Conservation (phyloP, 2,888 invertebrate species). For the Heliconius aoede region DNA sequence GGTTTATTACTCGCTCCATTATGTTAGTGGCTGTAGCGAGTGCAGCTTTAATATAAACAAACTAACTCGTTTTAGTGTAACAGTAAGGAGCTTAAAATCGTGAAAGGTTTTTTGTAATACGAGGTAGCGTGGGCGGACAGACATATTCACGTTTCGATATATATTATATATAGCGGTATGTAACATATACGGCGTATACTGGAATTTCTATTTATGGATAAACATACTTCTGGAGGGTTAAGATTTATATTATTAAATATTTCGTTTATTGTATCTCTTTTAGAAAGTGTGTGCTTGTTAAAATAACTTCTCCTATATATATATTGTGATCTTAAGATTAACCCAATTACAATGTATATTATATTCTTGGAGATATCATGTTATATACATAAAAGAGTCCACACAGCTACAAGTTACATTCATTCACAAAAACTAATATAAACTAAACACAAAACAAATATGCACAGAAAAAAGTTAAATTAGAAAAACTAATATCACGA, state of each 20-base stretch:
- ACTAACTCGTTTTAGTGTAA: conserved; percentile 36
- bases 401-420: neutral
- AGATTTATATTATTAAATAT: neutral
- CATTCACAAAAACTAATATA: neutral
- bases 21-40: conserved; percentile 26
- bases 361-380: no score
- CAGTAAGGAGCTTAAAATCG: conserved; percentile 39
- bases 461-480: conserved; percentile 41
- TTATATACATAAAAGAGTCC: neutral
- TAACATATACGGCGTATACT: neutral
- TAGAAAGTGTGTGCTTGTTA: neutral
- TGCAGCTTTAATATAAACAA: conserved; percentile 37
- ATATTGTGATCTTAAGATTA: neutral
- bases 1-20: conserved; percentile 37
- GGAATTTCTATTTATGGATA: neutral
- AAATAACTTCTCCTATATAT: neutral
- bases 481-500: conserved; percentile 45
- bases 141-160: neutral
- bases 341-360: no score
- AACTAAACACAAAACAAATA: conserved; percentile 17
- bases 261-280: neutral
- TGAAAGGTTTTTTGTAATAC: conserved; percentile 29
- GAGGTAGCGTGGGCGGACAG: conserved; percentile 2
- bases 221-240: neutral
- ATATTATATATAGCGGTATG: neutral